Base-by-base conservation (phyloP, 2,797 vertebrate genomes). In the Pseudotriccus pelzelni region DNA sequence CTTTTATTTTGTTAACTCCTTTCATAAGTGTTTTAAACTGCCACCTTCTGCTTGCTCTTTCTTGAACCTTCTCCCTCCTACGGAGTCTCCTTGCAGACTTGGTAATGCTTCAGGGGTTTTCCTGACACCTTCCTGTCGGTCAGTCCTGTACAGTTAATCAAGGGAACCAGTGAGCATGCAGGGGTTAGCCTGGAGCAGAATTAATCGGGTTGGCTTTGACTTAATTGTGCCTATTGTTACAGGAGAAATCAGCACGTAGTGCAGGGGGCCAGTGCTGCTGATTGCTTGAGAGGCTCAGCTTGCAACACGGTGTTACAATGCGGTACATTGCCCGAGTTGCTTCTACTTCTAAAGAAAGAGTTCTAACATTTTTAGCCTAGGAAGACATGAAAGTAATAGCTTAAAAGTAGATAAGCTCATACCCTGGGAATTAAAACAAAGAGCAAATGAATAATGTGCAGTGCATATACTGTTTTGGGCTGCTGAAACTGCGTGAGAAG, bases 21-120 rank as follows among this genome's bases (percentile, higher is more conserved):
- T 93, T 96, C 96, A 96, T 97, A 97, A 94, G 72, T 94, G 82
- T 97, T 96, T 93, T 87, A 93, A 97, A 91, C 75, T 67, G 46
- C 94, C 74, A 88, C 89, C 87, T 97, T 96, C 91, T 90, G 68
- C 81, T 94, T 34, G 22, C 32, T 89, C 94, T 87, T 96, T 90
- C 90, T 93, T 74, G 46, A 49, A 56, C 87, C 67, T 90, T 90
- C 73, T 95, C n/a, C 82, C 91, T 94, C 95, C 88, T 69, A 92
- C 67, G 56, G 93, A 67, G 84, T 64, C 55, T 93, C 85, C 74
- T 90, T 78, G 90, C 75, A 78, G 80, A 62, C 44, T 93, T 59
- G 47, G 67, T 89, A 92, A 91, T 94, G 95, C 93, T 89, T 89
- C 21, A 43, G 25, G 95, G 87, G 73, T 75, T 97, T 94, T 96